These are phyloP conservation scores for Potorous gilbertii DNA, from an alignment of 2,797 vertebrate genomes.

Conservation along the genomic window DNA sequence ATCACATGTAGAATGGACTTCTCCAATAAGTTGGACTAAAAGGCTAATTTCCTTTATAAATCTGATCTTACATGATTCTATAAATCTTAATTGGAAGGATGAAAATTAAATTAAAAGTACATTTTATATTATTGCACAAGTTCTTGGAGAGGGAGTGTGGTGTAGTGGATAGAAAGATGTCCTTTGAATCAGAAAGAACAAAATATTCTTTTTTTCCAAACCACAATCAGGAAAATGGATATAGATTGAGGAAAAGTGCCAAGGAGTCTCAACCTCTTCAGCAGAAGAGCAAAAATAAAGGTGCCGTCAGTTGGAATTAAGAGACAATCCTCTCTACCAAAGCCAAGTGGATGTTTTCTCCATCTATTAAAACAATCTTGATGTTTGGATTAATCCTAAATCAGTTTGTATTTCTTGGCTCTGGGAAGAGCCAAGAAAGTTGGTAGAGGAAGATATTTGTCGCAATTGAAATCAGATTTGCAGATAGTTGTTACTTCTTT, in stretches of 20 bases:
- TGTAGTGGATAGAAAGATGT: not conserved
- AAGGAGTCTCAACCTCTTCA: not conserved
- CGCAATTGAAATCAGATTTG: slow-evolving; percentile 15
- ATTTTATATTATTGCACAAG: not conserved
- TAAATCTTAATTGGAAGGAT: not conserved
- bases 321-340: slow-evolving; percentile 27
- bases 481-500: slow-evolving; percentile 14
- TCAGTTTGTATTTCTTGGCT: not conserved
- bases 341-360: slow-evolving; percentile 35
- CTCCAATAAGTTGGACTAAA: not conserved
- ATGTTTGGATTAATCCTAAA: slow-evolving; percentile 21
- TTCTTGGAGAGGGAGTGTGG: not conserved
- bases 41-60: not conserved
- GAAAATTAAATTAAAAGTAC: not conserved
- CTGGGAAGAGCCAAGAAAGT: not conserved
- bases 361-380: slow-evolving; percentile 15
- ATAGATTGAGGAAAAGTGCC: not conserved
- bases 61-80: not conserved
- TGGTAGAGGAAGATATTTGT: slow-evolving; percentile 41
- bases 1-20: not conserved
- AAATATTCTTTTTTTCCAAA: not conserved
- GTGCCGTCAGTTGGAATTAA: not conserved
- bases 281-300: slow-evolving; percentile 18
- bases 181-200: not conserved
- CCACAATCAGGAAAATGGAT: slow-evolving; percentile 1